Percentiles rank a stretch among this genome's conserved stretches.
Conservation (phyloP, 2,113 vertebrate species). For the Spilogale gracilis region DNA sequence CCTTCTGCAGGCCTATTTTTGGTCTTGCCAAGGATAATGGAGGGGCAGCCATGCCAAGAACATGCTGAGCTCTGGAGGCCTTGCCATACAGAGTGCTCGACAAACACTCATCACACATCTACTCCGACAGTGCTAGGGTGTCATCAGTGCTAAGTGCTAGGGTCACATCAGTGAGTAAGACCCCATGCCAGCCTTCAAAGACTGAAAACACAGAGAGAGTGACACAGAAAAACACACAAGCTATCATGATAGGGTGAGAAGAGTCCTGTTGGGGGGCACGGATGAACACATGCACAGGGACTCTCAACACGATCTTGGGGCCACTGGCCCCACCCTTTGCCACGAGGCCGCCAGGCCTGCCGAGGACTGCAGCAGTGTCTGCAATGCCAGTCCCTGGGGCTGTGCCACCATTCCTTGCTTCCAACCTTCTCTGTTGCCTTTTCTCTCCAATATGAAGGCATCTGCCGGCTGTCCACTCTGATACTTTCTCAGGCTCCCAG, state of each 20-base stretch:
- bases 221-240: neutral
- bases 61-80: neutral
- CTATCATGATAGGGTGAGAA: neutral
- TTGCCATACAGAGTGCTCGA: neutral
- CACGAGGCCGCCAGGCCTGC: neutral
- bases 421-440: neutral
- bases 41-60: neutral
- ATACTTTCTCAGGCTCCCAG: neutral
- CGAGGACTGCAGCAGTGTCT: neutral
- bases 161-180: neutral
- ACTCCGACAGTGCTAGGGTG: neutral
- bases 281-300: neutral
- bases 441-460: neutral
- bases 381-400: neutral
- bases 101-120: neutral
- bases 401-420: neutral
- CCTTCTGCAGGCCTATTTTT: neutral
- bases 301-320: neutral
- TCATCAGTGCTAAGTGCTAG: neutral
- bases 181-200: neutral
- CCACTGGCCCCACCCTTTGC: neutral
- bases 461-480: neutral
- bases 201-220: constrained; percentile 18
- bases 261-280: neutral
- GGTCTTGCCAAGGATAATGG: neutral